Base-by-base conservation (phyloP, 2,113 vertebrate species). In the Phrynocephalus versicolor region DNA sequence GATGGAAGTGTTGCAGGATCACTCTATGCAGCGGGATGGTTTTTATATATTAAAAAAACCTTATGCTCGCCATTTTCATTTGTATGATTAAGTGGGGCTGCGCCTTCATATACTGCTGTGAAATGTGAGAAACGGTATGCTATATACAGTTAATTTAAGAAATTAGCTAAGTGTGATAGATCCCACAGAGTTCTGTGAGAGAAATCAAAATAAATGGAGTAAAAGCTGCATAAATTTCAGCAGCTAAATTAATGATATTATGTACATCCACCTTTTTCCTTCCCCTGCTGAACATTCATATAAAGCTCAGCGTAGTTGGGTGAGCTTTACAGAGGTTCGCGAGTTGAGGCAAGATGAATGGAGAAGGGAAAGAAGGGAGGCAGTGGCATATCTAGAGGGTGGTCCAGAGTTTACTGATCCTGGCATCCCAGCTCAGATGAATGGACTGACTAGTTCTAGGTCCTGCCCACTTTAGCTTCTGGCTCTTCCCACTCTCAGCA, bases 1-100 rank as follows among this genome's bases (percentile, higher is more conserved):
- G 10, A 85, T 19, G 82, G 87, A 86, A 83, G 55, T 88, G 64
- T n/a, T 85, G 39, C 27, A 89, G 76, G 35, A 87, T 65, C 81
- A 67, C 0, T 72, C 88, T 88, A 45, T 75, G 64, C 33, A 77
- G 35, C 80, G 83, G 18, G 78, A 51, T 16, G 3, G 13, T 12
- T 18, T 77, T 77, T n/a, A 9, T n/a, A 2, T 60, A 3, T 60
- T 74, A 33, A 85, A 82, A 10, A 62, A 69, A 6, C 23, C 82
- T 69, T 69, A 30, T 81, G 65, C 1, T 21, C 27, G 69, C 83
- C 69, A 13, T 88, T 89, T 81, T 90, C 45, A 79, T 85, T 45
- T 62, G 33, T 79, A 86, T 84, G 16, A 18, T 60, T 83, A 75
- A 69, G 25, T 88, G 87, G 80, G 12, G 30, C 57, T 8, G 8